Evolutionary conservation across 2,888 invertebrate genomes (phyloP).

Genomic region (Cybosia mesomella): DNA sequence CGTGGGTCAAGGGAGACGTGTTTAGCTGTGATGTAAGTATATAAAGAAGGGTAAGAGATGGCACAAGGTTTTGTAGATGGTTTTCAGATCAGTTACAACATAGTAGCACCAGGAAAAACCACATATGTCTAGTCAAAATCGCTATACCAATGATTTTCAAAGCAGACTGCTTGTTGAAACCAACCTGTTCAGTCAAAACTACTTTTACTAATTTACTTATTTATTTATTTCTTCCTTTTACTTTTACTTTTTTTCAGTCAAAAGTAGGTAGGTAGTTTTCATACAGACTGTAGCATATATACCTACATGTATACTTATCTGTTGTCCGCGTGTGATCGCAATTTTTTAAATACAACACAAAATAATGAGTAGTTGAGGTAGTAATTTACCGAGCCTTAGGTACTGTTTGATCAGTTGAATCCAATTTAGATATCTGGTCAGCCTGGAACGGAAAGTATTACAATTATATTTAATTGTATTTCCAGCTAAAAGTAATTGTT

Average conservation of each 20-base stretch:
- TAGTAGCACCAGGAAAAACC: neutral
- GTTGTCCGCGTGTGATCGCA: no score
- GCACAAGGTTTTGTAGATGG: no score
- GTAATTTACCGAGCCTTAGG: no score
- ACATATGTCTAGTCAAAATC: neutral
- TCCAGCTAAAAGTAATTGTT: slow-evolving; percentile 93
- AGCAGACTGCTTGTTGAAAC: neutral
- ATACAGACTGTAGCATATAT: no score
- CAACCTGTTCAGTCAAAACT: neutral
- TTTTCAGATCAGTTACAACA: no score
- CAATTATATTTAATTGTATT: slow-evolving; percentile 24
- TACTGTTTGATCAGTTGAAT: no score
- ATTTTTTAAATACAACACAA: no score
- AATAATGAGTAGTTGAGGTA: no score
- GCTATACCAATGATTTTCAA: neutral
- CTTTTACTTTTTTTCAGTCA: no score
- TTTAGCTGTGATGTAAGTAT: slow-evolving; percentile 84
- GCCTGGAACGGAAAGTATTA: neutral
- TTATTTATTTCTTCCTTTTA: no score
- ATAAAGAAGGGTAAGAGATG: neutral
- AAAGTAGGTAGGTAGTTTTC: no score
- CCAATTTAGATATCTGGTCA: neutral
- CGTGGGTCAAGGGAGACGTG: slow-evolving; percentile 96
- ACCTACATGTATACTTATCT: no score
- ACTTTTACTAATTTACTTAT: neutral